These are phyloP conservation scores for Melanocharis versteri DNA, from an alignment of 2,113 vertebrate species.

Conservation along the genomic window DNA sequence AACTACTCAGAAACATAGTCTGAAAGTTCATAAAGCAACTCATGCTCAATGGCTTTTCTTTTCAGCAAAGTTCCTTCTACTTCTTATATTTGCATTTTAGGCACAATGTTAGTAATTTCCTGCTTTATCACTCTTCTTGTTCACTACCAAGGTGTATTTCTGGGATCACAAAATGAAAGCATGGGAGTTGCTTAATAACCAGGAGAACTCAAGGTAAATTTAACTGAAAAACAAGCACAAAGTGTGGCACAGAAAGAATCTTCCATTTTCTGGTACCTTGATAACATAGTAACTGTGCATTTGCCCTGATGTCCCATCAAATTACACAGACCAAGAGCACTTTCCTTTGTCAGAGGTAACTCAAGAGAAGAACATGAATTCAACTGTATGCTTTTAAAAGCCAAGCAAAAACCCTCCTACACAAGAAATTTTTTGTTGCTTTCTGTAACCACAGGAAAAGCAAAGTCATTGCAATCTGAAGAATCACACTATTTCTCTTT, in stretches of 20 bases:
- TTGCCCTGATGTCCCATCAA: background rate
- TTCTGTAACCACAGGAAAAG: background rate
- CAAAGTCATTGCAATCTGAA: background rate
- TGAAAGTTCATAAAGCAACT: background rate
- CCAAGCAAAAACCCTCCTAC: background rate
- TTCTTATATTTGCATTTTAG: background rate
- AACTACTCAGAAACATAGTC: background rate
- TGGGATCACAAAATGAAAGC: background rate
- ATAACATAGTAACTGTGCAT: background rate
- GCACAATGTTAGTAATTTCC: background rate
- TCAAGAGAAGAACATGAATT: background rate
- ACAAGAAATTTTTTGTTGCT: background rate
- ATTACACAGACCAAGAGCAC: background rate
- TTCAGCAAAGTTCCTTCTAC: background rate
- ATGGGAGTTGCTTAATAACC: background rate
- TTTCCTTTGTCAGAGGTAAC: background rate
- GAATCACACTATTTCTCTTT: background rate
- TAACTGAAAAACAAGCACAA: background rate
- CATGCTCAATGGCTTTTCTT: background rate
- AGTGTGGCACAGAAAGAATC: background rate
- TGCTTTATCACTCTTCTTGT: background rate
- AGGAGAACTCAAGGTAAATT: background rate
- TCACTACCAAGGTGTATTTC: background rate
- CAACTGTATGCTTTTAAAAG: background rate
- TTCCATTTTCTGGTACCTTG: background rate